phyloP scores from a whole-genome alignment of 2,888 invertebrate species.

The Mechanitis messenoides region DNA sequence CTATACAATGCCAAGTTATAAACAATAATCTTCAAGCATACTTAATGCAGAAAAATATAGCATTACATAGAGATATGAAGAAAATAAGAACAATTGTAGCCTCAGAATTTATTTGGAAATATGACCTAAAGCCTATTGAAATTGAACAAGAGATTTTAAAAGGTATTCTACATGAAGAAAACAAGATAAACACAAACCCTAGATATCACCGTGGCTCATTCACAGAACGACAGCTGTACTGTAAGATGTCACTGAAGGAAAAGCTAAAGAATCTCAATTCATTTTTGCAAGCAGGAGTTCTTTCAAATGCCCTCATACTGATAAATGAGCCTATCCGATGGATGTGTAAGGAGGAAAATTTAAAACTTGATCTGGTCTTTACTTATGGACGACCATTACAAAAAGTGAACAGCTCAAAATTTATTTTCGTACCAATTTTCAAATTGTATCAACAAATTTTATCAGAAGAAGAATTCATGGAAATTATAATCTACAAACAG shows the following conservation, averaged over 20 bases:
- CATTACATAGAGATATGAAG: constrained; percentile 59
- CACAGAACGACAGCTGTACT: constrained; percentile 71
- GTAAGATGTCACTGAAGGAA: constrained; percentile 64
- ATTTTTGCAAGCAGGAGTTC: constrained; percentile 59
- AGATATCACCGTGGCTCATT: constrained; percentile 75
- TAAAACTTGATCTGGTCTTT: constrained; percentile 46
- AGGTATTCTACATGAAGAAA: constrained; percentile 61
- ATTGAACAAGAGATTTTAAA: constrained; percentile 67
- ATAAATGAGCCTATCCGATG: constrained; percentile 54
- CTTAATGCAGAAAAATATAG: constrained; percentile 62
- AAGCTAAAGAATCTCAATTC: constrained; percentile 65
- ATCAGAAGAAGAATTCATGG: constrained; percentile 59
- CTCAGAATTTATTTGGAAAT: constrained; percentile 76
- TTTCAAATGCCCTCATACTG: constrained; percentile 57
- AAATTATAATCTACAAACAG: constrained; percentile 45
- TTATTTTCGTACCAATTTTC: constrained; percentile 70
- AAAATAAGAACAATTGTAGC: constrained; percentile 71
- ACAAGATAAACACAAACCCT: constrained; percentile 65
- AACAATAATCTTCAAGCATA: constrained; percentile 80
- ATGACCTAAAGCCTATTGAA: constrained; percentile 72
- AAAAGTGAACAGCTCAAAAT: constrained; percentile 78
- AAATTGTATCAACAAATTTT: constrained; percentile 64
- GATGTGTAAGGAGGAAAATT: constrained; percentile 40
- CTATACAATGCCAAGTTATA: constrained; percentile 81
- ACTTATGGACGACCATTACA: constrained; percentile 71